phyloP scores from a whole-genome alignment of 2,888 invertebrate genomes.

The Polydrusus cervinus region DNA sequence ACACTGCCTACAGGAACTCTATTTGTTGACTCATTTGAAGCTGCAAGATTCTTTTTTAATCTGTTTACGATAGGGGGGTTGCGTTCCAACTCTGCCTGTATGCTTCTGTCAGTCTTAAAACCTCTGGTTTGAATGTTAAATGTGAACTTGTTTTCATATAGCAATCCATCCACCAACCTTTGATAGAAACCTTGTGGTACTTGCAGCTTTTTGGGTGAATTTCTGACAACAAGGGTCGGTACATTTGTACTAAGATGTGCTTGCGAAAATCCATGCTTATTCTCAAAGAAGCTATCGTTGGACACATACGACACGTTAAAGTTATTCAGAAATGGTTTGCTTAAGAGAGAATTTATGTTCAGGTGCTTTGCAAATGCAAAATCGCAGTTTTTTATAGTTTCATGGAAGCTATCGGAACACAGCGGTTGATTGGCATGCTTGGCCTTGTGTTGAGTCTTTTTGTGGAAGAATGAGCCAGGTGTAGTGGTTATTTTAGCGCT shows the following conservation, averaged over 20 bases:
- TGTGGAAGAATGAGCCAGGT: conserved; percentile 67
- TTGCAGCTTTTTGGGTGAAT: conserved; percentile 60
- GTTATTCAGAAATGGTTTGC: conserved; percentile 66
- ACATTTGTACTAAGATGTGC: conserved; percentile 61
- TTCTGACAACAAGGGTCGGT: conserved; percentile 63
- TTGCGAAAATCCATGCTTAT: conserved; percentile 70
- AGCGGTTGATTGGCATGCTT: conserved; percentile 64
- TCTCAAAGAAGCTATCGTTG: conserved; percentile 70
- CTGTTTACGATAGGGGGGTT: conserved; percentile 82
- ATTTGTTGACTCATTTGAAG: conserved; percentile 36
- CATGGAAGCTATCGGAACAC: conserved; percentile 71
- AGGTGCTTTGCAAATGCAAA: conserved; percentile 67
- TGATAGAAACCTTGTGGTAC: conserved; percentile 65
- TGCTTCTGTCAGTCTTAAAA: conserved; percentile 86
- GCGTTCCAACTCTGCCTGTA: conserved; percentile 80
- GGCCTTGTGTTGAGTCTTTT: conserved; percentile 63
- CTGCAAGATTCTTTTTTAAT: conserved; percentile 75
- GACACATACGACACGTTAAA: conserved; percentile 70
- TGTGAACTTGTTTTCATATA: conserved; percentile 63
- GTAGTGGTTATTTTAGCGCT: conserved; percentile 70
- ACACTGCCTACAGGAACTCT: conserved; percentile 57
- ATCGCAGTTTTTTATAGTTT: conserved; percentile 70
- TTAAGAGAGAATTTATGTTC: conserved; percentile 64
- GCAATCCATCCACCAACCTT: conserved; percentile 63
- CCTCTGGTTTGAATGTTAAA: conserved; percentile 78